Base-by-base conservation (phyloP, 2,888 invertebrate species). In the Cephalotes varians region DNA sequence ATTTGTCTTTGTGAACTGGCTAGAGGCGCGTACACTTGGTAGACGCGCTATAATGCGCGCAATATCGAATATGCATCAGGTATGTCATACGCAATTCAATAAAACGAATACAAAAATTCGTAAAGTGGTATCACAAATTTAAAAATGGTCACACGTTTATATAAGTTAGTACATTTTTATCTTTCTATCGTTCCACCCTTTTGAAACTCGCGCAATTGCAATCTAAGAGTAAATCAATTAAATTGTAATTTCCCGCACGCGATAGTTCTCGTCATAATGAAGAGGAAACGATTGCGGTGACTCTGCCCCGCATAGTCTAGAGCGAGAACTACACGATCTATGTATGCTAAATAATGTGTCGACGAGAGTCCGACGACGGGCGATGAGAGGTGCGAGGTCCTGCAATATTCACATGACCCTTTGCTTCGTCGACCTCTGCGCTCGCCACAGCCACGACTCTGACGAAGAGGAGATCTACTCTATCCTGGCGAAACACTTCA, bases 381-480 rank as follows among this genome's bases (percentile, higher is more conserved):
- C 82, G 82, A 84, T 51, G 89, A 86, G 84, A 86, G 85, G 88
- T 74, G 90, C 77, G 85, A 90, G 79, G 82, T 86, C 83, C 85
- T 89, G 86, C 91, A 90, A 90, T 90, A 91, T 91, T 91, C 90
- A 87, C 88, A 82, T 86, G 87, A 86, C 90, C 82, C 88, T 81
- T 83, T 73, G 85, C 71, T 65, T 79, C 81, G 86, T 73, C 85
- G 77, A 81, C 83, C 88, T 86, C 82, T 79, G 58, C 79, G 81
- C 84, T 85, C 85, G 83, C 80, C 88, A 58, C 81, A 74, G 62
- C 71, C 82, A 74, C 73, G 82, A 81, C 87, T 85, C 83, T 69
- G 85, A 7, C 85, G 80, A 86, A 65, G 87, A 87, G 65, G 76
- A 73, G 73, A 82, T 76, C 85, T 83, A 82, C 83, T 90, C 85